These are phyloP conservation scores for Yponomeuta cagnagella DNA, from an alignment of 2,888 invertebrate genomes.

Conservation along the genomic window DNA sequence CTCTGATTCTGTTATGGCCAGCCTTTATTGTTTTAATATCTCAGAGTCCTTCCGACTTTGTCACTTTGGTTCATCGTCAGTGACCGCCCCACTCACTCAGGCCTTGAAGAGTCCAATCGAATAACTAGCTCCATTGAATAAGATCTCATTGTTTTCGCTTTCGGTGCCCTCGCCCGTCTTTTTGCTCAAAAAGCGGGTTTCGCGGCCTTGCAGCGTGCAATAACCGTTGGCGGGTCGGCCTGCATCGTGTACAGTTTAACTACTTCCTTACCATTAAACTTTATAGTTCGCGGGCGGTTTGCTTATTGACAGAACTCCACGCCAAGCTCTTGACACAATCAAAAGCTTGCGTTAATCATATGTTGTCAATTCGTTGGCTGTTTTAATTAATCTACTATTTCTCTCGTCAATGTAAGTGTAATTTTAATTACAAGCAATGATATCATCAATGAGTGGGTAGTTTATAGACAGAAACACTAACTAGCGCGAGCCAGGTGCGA, in stretches of 20 bases:
- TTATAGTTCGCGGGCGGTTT: not conserved
- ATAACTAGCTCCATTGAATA: not conserved
- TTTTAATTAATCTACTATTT: constrained; percentile 2
- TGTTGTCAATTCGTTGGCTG: not conserved
- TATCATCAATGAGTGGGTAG: not conserved
- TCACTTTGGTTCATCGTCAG: not conserved
- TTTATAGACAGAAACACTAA: not conserved
- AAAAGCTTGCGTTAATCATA: not conserved
- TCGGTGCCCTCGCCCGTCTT: constrained; percentile 8
- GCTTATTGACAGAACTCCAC: not conserved
- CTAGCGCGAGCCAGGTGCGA: not conserved
- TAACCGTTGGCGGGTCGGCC: not conserved
- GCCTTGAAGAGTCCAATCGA: not conserved
- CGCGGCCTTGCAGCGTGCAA: not conserved
- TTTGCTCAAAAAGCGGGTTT: not conserved
- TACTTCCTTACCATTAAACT: not conserved
- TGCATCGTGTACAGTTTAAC: not conserved
- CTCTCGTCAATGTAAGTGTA: not conserved
- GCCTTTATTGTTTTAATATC: too few relatives aligned
- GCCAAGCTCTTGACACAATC: not conserved
- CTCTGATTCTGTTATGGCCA: too few relatives aligned
- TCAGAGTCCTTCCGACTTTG: not conserved
- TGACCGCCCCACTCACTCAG: not conserved
- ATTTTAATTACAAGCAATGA: not conserved
- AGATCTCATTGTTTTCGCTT: constrained; percentile 6